These are phyloP conservation scores for Microplitis mediator DNA, from an alignment of 1,140 invertebrate species.

Conservation along the genomic window DNA sequence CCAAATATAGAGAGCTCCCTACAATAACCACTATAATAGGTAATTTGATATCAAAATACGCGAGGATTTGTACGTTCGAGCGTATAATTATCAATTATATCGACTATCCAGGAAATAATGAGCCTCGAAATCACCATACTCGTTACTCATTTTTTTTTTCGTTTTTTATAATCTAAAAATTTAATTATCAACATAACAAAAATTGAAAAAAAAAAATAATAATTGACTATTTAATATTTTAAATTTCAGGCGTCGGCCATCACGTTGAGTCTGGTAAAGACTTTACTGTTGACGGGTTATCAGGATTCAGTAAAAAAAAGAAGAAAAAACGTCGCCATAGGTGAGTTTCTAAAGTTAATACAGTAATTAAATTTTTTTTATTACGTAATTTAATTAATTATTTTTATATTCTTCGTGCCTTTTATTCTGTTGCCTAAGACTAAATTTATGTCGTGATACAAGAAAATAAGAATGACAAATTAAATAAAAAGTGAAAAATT, in stretches of 20 bases:
- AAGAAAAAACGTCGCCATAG: conserved; percentile 91
- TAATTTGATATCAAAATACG: conserved; percentile 48
- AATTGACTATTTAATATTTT: conserved; percentile 38
- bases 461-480: too few species aligned
- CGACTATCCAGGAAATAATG: conserved; percentile 40
- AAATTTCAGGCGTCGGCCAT: conserved; percentile 59
- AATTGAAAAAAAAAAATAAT: conserved; percentile 7
- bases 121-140: conserved; percentile 27
- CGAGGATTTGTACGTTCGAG: conserved; percentile 20
- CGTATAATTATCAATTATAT: conserved; percentile 51
- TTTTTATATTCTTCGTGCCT: conserved; percentile 10
- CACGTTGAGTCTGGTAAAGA: conserved; percentile 71
- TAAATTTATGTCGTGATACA: too few species aligned
- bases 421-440: too few species aligned
- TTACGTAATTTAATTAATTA: conserved; percentile 21
- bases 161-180: not conserved
- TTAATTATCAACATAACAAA: not conserved
- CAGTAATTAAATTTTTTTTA: not conserved
- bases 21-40: conserved; percentile 39
- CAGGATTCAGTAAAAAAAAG: conserved; percentile 84
- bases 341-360: conserved; percentile 66
- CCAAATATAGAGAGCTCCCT: not conserved
- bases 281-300: conserved; percentile 75
- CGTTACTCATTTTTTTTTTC: not conserved
- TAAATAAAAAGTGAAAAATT: too few species aligned